Conservation (phyloP, 2,113 vertebrate genomes). For the Falcunculus frontatus region DNA sequence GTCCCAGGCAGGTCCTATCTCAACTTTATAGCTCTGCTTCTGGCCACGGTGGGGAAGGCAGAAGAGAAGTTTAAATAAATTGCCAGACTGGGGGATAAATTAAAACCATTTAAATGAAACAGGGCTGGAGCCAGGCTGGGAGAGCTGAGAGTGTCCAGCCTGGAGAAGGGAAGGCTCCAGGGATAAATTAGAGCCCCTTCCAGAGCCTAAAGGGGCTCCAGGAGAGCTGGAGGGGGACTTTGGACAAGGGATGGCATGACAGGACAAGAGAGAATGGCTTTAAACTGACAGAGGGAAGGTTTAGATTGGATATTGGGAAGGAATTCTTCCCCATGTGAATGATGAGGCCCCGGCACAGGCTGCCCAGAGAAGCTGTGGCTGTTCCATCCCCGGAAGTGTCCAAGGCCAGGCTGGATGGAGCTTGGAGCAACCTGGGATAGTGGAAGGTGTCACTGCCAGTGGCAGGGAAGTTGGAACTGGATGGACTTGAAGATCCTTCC, state of each 20-base stretch:
- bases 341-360: not conserved
- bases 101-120: not conserved
- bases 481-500: not conserved
- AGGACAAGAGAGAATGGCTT: accelerated
- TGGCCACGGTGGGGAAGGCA: not conserved
- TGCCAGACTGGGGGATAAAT: not conserved
- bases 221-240: not conserved
- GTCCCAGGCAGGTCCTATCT: not conserved
- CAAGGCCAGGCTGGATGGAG: not conserved
- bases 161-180: not conserved
- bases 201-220: not conserved
- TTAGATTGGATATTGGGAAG: not conserved
- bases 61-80: not conserved
- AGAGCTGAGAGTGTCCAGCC: not conserved
- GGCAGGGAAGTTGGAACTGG: not conserved
- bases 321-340: not conserved
- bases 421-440: not conserved
- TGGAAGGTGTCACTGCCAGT: not conserved
- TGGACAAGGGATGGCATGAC: accelerated
- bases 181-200: not conserved
- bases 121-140: not conserved
- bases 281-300: not conserved
- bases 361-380: not conserved
- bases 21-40: not conserved
- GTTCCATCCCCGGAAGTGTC: not conserved